These are phyloP conservation scores for Stenurella melanura DNA, from an alignment of 2,888 invertebrate species.

Conservation along the genomic window DNA sequence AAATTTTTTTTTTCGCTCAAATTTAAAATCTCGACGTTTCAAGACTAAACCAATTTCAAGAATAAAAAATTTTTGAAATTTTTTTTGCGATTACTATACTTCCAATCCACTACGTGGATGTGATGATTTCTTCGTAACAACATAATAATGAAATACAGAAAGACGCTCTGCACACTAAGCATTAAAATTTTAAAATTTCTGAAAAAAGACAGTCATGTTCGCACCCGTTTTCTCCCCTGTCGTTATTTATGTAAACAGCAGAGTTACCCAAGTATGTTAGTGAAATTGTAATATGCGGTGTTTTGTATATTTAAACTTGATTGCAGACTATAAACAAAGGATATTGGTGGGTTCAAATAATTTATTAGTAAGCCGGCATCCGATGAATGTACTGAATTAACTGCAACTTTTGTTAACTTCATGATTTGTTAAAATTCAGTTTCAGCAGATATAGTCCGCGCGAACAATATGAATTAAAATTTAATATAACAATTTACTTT, in stretches of 20 bases:
- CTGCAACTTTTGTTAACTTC: neutral
- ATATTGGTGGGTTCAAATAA: neutral
- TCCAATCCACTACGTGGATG: too few relatives aligned
- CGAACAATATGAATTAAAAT: neutral
- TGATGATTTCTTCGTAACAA: too few relatives aligned
- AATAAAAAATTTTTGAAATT: too few relatives aligned
- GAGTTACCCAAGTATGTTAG: neutral
- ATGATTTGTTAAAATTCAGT: neutral
- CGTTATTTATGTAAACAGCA: neutral
- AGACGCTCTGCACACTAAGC: too few relatives aligned
- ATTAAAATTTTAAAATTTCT: too few relatives aligned
- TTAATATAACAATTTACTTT: constrained; percentile 3
- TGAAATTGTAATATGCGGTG: neutral
- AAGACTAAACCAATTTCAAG: too few relatives aligned
- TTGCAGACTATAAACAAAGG: constrained; percentile 2
- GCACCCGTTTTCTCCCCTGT: too few relatives aligned
- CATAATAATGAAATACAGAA: too few relatives aligned
- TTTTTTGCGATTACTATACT: too few relatives aligned
- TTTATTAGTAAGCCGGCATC: neutral
- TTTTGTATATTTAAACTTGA: neutral
- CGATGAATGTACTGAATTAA: neutral
- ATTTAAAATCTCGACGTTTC: too few relatives aligned
- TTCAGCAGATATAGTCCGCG: neutral
- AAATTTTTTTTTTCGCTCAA: too few relatives aligned
- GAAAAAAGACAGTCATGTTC: too few relatives aligned